Percentiles rank a stretch among this genome's conserved stretches.
Evolutionary conservation across 2,797 vertebrate genomes (phyloP).

Genomic region (Decapterus maruadsi): DNA sequence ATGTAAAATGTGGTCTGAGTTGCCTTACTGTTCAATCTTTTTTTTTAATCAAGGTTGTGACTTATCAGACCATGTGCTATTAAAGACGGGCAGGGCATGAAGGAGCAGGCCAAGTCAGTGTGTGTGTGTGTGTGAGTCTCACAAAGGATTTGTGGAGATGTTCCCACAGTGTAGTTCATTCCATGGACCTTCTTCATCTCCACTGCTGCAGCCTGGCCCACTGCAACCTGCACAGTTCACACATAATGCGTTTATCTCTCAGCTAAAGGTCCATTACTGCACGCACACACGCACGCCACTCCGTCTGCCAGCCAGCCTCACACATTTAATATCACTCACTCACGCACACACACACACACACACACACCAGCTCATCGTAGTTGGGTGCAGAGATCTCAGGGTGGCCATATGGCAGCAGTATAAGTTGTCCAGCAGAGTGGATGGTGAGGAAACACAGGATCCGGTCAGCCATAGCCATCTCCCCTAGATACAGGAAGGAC

Average conservation of each 20-base stretch:
- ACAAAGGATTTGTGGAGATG: constrained; percentile 85
- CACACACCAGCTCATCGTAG: constrained; percentile 83
- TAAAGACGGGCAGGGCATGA: background rate
- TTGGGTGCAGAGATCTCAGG: constrained; percentile 81
- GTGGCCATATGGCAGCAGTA: constrained; percentile 85
- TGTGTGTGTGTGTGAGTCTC: constrained; percentile 58
- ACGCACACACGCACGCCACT: too few relatives aligned
- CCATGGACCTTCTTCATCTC: constrained; percentile 84
- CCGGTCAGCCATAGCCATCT: constrained; percentile 66
- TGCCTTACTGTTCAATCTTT: background rate
- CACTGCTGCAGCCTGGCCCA: constrained; percentile 84
- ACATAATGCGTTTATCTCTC: background rate
- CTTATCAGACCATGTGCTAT: background rate
- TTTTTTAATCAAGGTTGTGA: background rate
- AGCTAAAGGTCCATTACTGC: too few relatives aligned
- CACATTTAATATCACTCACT: too few relatives aligned
- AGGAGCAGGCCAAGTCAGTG: background rate
- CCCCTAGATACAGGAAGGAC: constrained; percentile 33
- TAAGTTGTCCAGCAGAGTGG: constrained; percentile 84
- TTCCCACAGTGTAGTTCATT: constrained; percentile 84
- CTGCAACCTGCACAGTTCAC: constrained; percentile 76
- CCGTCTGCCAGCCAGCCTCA: too few relatives aligned
- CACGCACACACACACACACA: background rate
- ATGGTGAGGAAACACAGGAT: constrained; percentile 86
- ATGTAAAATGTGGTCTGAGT: background rate